Evolutionary conservation across 2,797 vertebrate genomes (phyloP).

Genomic region (Atherinosoma microstoma): DNA sequence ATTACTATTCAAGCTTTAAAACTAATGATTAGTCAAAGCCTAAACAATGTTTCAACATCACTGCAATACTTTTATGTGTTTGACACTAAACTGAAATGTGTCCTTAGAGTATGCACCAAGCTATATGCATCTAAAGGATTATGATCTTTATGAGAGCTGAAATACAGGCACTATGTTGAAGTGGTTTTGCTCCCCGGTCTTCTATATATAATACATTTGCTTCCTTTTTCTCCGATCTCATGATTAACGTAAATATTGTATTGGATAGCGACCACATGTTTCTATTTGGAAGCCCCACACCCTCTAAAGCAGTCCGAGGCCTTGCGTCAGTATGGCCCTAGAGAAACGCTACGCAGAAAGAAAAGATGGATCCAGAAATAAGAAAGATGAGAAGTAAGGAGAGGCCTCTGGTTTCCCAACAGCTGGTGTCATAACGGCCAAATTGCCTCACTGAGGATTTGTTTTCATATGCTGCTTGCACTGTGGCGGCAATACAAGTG

Average conservation of each 20-base stretch:
- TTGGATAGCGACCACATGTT: slow-evolving; percentile 66
- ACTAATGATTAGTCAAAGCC: too few relatives aligned
- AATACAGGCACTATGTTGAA: neutral
- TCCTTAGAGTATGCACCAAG: neutral
- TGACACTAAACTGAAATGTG: neutral
- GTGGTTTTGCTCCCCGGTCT: neutral
- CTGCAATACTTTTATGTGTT: neutral
- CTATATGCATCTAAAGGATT: neutral
- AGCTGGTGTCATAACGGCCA: neutral
- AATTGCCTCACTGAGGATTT: slow-evolving; percentile 15
- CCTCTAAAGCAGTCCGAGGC: slow-evolving; percentile 62
- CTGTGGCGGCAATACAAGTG: neutral
- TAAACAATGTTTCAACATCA: neutral
- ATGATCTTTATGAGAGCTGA: neutral
- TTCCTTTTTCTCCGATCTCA: slow-evolving; percentile 23
- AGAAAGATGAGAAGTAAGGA: slow-evolving; percentile 32
- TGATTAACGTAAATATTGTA: slow-evolving; percentile 57
- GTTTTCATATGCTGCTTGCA: neutral
- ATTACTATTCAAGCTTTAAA: neutral
- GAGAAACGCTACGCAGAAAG: slow-evolving; percentile 38
- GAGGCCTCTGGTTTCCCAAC: slow-evolving; percentile 39
- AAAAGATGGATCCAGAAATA: slow-evolving; percentile 25
- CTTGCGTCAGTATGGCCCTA: slow-evolving; percentile 53
- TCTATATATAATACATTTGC: slow-evolving; percentile 15
- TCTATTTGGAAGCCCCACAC: slow-evolving; percentile 71